Conservation (phyloP, 2,888 invertebrate species). For the Mesorhabditis spiculigera region DNA sequence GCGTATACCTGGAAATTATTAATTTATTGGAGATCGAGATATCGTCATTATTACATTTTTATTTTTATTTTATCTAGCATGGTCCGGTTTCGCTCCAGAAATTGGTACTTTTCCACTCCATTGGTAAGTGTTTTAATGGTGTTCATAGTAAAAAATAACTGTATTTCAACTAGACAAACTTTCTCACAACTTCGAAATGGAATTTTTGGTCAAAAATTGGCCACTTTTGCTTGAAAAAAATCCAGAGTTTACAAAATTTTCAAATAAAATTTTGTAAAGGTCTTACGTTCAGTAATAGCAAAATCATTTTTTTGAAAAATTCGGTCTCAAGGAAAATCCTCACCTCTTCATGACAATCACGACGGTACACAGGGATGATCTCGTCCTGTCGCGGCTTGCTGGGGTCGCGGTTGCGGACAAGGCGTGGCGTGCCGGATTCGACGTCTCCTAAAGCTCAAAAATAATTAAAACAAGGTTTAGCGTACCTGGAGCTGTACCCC, state of each 20-base stretch:
- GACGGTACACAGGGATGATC: constrained; percentile 87
- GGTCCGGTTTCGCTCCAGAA: too few relatives aligned
- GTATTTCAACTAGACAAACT: not conserved
- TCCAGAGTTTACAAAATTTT: not conserved
- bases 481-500: not conserved
- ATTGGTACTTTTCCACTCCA: too few relatives aligned
- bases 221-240: not conserved
- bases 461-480: not conserved
- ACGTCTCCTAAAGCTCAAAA: constrained; percentile 63
- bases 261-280: not conserved
- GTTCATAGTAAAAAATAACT: not conserved
- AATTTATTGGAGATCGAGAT: not conserved
- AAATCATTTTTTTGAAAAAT: too few relatives aligned
- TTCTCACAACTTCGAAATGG: constrained; percentile 8
- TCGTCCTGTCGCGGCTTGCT: constrained; percentile 70
- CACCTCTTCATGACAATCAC: constrained; percentile 87
- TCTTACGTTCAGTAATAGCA: too few relatives aligned
- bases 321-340: too few relatives aligned
- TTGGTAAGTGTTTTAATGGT: not conserved
- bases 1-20: constrained; percentile 73
- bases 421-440: constrained; percentile 65
- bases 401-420: constrained; percentile 25
- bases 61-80: too few relatives aligned
- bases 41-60: too few relatives aligned
- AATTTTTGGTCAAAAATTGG: constrained; percentile 1